These are phyloP conservation scores for Falco biarmicus DNA, from an alignment of 2,797 vertebrate genomes.

Conservation along the genomic window DNA sequence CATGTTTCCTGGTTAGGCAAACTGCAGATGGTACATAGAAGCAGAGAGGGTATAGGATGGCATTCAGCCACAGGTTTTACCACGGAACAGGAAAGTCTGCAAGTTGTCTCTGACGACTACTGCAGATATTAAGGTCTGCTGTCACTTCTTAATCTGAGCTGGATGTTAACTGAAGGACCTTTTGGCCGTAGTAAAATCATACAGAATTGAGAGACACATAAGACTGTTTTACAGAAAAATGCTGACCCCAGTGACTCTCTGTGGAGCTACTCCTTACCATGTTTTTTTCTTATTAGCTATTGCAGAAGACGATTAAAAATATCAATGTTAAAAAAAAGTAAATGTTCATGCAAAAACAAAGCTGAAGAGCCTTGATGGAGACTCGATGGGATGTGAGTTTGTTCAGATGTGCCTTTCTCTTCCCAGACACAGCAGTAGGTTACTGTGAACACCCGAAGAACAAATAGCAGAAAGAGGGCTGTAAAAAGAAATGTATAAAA, in stretches of 20 bases:
- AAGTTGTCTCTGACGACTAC: not conserved
- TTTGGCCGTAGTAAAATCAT: not conserved
- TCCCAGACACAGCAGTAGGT: not conserved
- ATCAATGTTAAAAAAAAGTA: not conserved
- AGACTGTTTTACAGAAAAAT: not conserved
- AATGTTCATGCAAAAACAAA: not conserved
- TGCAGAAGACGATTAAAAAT: not conserved
- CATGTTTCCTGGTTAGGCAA: not conserved
- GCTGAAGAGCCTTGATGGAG: not conserved
- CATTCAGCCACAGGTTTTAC: not conserved
- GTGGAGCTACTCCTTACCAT: not conserved
- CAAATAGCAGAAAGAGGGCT: not conserved
- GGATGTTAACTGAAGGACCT: not conserved
- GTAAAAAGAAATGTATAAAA: not conserved
- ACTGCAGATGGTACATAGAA: not conserved
- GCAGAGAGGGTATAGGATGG: not conserved
- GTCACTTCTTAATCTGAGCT: not conserved
- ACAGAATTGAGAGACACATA: not conserved
- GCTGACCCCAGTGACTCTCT: not conserved
- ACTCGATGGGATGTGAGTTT: not conserved
- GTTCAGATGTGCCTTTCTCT: not conserved
- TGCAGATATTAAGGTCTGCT: not conserved
- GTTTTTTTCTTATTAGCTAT: not conserved
- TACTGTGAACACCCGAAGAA: not conserved
- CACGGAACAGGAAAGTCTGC: not conserved